phyloP scores from a whole-genome alignment of 2,888 invertebrate genomes.

The Drepana falcataria region DNA sequence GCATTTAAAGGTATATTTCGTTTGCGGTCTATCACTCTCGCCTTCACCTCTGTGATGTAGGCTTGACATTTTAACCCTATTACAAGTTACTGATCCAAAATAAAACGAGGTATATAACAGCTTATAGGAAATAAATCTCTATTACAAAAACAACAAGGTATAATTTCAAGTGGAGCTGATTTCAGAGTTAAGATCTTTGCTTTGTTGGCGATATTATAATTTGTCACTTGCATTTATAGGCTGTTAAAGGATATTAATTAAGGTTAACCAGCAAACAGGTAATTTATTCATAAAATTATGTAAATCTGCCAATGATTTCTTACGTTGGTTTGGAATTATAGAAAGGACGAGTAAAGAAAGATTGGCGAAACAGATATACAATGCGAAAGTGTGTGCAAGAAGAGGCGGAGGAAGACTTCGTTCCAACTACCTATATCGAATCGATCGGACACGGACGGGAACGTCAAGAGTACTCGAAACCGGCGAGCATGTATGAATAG shows the following conservation, averaged over 20 bases:
- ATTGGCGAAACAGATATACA: too few species aligned
- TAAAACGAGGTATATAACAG: not conserved
- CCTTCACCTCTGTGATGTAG: not conserved
- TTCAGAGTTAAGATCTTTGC: not conserved
- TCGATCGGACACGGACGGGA: too few species aligned
- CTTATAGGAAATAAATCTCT: not conserved
- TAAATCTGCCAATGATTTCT: too few species aligned
- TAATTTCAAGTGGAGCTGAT: not conserved
- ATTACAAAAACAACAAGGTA: not conserved
- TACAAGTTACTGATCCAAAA: not conserved
- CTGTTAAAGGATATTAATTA: constrained; percentile 12
- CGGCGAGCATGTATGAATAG: too few species aligned
- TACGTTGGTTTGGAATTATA: too few species aligned
- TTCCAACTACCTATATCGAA: too few species aligned
- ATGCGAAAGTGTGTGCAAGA: too few species aligned
- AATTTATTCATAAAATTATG: too few species aligned
- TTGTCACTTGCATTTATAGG: constrained; percentile 14
- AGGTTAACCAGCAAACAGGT: not conserved
- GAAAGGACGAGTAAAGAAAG: too few species aligned
- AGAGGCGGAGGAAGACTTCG: too few species aligned
- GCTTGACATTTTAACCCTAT: not conserved
- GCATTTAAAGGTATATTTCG: not conserved
- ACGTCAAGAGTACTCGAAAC: too few species aligned
- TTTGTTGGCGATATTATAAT: constrained; percentile 8
- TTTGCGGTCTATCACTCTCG: not conserved